Percentiles rank a stretch among this genome's conserved stretches.
Conservation (phyloP, 2,113 vertebrate genomes). For the Protobothrops mucrosquamatus region DNA sequence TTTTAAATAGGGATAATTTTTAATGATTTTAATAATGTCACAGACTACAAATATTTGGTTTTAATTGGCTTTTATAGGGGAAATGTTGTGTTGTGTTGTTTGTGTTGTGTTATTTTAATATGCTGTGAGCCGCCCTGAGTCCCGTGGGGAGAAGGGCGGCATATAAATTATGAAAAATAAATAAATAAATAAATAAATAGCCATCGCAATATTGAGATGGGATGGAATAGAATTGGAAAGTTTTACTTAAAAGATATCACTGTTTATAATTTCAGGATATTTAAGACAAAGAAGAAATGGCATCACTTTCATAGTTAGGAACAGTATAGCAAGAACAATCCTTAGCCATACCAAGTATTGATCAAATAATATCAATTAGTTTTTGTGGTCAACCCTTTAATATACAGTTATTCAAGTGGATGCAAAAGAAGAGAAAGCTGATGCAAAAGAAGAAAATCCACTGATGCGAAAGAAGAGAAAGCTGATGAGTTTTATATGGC, state of each 20-base stretch:
- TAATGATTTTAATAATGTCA: too few relatives aligned
- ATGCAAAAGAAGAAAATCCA: background rate
- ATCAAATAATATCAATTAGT: background rate
- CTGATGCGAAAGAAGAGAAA: background rate
- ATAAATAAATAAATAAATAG: too few relatives aligned
- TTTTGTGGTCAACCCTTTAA: background rate
- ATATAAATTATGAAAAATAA: too few relatives aligned
- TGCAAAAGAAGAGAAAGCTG: too few relatives aligned
- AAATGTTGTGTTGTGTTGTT: too few relatives aligned
- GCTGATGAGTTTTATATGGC: background rate
- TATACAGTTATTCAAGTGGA: background rate
- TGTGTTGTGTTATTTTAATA: too few relatives aligned
- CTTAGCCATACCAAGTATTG: background rate
- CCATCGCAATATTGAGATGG: background rate
- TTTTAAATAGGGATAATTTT: too few relatives aligned
- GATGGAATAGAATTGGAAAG: background rate
- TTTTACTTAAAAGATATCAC: background rate
- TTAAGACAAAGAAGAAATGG: background rate
- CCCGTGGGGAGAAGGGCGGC: too few relatives aligned
- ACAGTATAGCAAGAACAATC: background rate
- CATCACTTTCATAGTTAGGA: background rate
- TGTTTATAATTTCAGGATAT: background rate
- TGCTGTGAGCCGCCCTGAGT: too few relatives aligned
- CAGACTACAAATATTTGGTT: too few relatives aligned
- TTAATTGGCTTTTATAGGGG: too few relatives aligned